Evolutionary conservation across 2,888 invertebrate genomes (phyloP).

Genomic region (Ischnus inquisitorius): DNA sequence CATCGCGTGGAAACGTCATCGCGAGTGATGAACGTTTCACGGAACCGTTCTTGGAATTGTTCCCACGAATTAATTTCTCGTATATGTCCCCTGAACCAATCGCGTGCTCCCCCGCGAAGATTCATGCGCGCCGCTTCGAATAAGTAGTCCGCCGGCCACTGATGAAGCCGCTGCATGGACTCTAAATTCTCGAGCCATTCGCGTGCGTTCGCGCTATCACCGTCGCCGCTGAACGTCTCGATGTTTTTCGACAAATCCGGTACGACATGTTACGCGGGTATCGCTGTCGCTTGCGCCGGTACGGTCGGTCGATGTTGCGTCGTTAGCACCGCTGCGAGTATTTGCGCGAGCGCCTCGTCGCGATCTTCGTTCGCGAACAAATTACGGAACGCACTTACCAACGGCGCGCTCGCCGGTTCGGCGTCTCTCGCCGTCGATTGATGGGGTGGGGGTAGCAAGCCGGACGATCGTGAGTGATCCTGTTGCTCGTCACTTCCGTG

Average conservation of each 20-base stretch:
- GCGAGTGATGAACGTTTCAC: neutral
- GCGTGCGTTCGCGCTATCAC: neutral
- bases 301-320: neutral
- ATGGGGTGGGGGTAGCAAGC: too few species aligned
- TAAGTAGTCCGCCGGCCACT: neutral
- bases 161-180: neutral
- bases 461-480: too few species aligned
- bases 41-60: neutral
- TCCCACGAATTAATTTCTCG: conserved; percentile 11
- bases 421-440: neutral
- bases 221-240: neutral
- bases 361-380: neutral
- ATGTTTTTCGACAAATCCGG: neutral
- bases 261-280: neutral
- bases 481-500: too few species aligned
- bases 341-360: neutral
- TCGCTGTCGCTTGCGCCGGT: neutral
- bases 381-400: neutral
- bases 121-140: neutral
- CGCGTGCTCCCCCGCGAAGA: neutral
- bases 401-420: neutral
- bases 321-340: neutral
- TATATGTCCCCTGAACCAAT: neutral
- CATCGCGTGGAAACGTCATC: neutral
- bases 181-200: neutral